phyloP scores from a whole-genome alignment of 2,113 vertebrate species.

The Heliornis fulica region DNA sequence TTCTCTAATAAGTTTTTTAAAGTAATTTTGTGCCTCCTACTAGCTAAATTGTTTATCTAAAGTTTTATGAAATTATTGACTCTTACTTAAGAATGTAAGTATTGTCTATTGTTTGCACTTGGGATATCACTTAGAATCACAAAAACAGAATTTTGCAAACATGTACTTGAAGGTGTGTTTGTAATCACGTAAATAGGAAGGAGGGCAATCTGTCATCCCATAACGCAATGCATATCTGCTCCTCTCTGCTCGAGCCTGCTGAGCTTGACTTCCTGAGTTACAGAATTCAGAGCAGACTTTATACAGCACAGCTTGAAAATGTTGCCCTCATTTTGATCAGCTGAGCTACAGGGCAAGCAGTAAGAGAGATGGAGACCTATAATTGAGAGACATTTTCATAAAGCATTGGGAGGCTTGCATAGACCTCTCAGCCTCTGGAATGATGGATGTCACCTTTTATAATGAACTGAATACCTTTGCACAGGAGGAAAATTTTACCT shows the following conservation, averaged over 20 bases:
- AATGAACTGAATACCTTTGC: neutral
- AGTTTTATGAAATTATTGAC: neutral
- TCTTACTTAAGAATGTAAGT: neutral
- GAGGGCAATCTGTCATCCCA: neutral
- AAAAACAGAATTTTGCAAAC: neutral
- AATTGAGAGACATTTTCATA: slow-evolving; percentile 4
- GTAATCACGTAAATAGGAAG: neutral
- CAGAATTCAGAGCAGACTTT: neutral
- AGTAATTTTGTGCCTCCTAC: neutral
- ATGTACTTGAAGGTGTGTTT: neutral
- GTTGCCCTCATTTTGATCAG: neutral
- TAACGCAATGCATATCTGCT: neutral
- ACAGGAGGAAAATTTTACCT: neutral
- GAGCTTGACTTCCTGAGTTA: neutral
- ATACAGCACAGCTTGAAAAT: neutral
- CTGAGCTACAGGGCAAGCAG: neutral
- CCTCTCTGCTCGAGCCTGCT: neutral
- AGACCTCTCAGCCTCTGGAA: neutral
- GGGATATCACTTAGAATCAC: neutral
- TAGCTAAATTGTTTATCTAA: neutral
- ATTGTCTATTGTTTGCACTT: neutral
- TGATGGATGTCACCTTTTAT: neutral
- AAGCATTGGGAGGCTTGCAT: neutral
- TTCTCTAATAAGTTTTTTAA: neutral
- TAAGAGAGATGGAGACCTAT: neutral